Evolutionary conservation across 2,113 vertebrate genomes (phyloP).

Genomic region (Bos javanicus): DNA sequence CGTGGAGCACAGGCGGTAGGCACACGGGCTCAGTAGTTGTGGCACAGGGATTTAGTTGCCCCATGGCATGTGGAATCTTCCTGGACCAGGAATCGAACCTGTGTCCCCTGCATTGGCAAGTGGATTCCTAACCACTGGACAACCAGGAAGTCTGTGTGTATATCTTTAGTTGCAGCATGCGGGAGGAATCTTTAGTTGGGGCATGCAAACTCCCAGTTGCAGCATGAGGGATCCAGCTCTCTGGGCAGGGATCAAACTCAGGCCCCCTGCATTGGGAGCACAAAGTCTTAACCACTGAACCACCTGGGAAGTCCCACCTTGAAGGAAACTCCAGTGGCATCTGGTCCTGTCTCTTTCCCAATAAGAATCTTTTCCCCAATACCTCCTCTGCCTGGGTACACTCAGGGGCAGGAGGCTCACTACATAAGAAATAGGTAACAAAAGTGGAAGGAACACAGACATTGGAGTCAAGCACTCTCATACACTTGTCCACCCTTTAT

Average conservation of each 20-base stretch:
- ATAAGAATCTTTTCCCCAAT: background rate
- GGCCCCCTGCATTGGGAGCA: background rate
- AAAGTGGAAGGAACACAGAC: background rate
- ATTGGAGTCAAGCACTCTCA: background rate
- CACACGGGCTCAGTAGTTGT: rapidly evolving
- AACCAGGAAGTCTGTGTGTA: background rate
- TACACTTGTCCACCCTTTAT: background rate
- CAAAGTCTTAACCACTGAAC: background rate
- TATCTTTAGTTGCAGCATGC: background rate
- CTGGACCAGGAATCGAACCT: background rate
- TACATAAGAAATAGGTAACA: background rate
- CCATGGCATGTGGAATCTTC: background rate
- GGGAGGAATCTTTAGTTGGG: background rate
- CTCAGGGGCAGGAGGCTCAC: background rate
- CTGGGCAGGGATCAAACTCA: background rate
- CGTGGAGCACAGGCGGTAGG: rapidly evolving
- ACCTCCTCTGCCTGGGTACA: background rate
- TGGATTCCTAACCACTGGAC: background rate
- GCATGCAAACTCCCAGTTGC: background rate
- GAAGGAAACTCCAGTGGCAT: background rate
- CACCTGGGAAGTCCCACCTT: background rate
- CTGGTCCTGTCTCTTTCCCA: no score
- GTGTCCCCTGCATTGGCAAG: background rate
- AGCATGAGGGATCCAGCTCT: background rate
- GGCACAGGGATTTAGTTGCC: background rate